Conservation (phyloP, 2,888 invertebrate genomes). For the Microplitis manilae region DNA sequence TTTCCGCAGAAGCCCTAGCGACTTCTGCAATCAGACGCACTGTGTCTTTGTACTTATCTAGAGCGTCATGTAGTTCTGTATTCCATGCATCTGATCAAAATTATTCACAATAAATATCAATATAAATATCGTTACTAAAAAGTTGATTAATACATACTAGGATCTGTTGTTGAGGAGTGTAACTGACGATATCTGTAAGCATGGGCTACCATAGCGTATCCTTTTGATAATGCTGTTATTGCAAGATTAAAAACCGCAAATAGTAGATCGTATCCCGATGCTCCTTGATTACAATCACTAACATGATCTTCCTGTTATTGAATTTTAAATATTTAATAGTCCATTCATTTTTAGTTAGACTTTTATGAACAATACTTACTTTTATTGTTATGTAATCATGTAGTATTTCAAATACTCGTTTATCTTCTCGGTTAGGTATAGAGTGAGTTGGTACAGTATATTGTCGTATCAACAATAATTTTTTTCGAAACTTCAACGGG, state of each 20-base stretch:
- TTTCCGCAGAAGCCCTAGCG: not conserved
- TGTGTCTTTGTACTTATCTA: not conserved
- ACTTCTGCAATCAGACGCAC: not conserved
- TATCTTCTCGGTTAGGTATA: not conserved
- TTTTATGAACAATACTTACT: not conserved
- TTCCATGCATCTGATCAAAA: not conserved
- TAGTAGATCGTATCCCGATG: not conserved
- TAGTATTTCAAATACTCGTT: not conserved
- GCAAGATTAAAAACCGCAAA: conserved; percentile 17
- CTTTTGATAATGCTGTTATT: not conserved
- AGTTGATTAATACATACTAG: not conserved
- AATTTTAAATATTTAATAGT: too few species aligned
- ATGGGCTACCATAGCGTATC: conserved; percentile 13
- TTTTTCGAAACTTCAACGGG: not conserved
- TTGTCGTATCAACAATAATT: not conserved
- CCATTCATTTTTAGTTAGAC: too few species aligned
- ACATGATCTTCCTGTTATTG: conserved; percentile 4
- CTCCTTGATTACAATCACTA: conserved; percentile 14
- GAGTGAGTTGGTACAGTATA: not conserved
- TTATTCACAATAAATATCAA: not conserved
- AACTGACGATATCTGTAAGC: conserved; percentile 19
- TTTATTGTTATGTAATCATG: conserved; percentile 13
- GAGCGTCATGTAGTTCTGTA: not conserved
- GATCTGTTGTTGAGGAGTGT: not conserved
- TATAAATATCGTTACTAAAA: not conserved